phyloP scores from a whole-genome alignment of 2,888 invertebrate species.

The Rhynchonema sp. region DNA sequence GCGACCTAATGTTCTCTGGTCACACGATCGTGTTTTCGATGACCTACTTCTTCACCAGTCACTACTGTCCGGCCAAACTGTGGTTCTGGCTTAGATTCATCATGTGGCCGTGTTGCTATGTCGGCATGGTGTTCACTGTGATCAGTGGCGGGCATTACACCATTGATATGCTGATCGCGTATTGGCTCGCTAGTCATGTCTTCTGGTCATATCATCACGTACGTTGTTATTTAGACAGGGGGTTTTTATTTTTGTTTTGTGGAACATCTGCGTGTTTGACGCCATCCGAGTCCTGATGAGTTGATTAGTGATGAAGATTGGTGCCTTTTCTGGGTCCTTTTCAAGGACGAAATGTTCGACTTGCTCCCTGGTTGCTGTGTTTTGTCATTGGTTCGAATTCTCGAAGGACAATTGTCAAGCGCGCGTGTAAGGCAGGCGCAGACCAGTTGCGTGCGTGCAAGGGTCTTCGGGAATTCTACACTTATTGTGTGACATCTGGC shows the following conservation, averaged over 20 bases:
- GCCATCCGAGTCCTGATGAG: too few relatives aligned
- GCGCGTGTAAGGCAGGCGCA: too few relatives aligned
- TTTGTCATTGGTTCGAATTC: too few relatives aligned
- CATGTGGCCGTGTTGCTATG: constrained; percentile 21
- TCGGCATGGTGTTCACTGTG: constrained; percentile 23
- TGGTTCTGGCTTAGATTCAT: constrained; percentile 15
- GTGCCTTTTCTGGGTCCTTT: not conserved
- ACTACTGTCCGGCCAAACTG: constrained; percentile 22
- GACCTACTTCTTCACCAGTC: constrained; percentile 23
- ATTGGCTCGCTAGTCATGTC: constrained; percentile 21
- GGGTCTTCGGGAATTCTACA: too few relatives aligned
- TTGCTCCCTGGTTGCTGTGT: too few relatives aligned
- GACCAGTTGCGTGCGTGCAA: too few relatives aligned
- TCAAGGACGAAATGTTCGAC: not conserved
- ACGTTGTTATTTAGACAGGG: too few relatives aligned
- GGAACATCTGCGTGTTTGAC: too few relatives aligned
- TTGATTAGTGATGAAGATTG: not conserved
- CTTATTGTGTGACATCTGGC: too few relatives aligned
- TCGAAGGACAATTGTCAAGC: too few relatives aligned
- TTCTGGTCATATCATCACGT: constrained; percentile 71
- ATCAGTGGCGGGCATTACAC: constrained; percentile 26
- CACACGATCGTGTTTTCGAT: constrained; percentile 24
- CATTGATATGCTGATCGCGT: constrained; percentile 25
- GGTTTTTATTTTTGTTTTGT: not conserved
- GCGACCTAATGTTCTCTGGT: constrained; percentile 23